Evolutionary conservation across 2,113 vertebrate species (phyloP).

Genomic region (Seriola rivoliana): DNA sequence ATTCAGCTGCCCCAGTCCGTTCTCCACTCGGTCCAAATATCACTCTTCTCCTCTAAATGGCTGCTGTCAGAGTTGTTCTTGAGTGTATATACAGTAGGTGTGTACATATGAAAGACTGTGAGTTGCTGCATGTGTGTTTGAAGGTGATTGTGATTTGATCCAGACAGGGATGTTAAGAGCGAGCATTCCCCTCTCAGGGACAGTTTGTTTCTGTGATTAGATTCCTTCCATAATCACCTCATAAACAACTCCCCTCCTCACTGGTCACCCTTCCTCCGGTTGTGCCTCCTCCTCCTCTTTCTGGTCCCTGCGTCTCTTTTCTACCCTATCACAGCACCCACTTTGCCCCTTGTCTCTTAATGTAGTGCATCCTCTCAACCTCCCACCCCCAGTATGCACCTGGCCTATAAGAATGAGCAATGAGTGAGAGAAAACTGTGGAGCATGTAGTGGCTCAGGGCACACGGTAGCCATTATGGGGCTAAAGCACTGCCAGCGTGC

Average conservation of each 20-base stretch:
- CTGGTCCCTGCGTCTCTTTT: slow-evolving; percentile 23
- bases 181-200: slow-evolving; percentile 28
- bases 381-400: slow-evolving; percentile 51
- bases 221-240: slow-evolving; percentile 60
- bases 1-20: slow-evolving; percentile 38
- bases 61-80: slow-evolving; percentile 50
- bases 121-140: slow-evolving; percentile 30
- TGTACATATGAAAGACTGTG: slow-evolving; percentile 5
- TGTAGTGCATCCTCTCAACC: slow-evolving; percentile 64
- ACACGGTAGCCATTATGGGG: slow-evolving; percentile 77
- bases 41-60: slow-evolving; percentile 54
- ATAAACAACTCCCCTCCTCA: slow-evolving; percentile 38
- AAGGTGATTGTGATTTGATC: slow-evolving; percentile 32
- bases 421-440: slow-evolving; percentile 72
- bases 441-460: slow-evolving; percentile 69
- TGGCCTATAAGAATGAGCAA: slow-evolving; percentile 79
- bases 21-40: slow-evolving; percentile 47
- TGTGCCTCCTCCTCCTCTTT: not conserved
- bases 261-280: slow-evolving; percentile 8
- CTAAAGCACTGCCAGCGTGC: slow-evolving; percentile 79
- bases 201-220: slow-evolving; percentile 62
- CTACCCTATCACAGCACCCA: slow-evolving; percentile 5
- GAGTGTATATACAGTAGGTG: not conserved
- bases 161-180: slow-evolving; percentile 47
- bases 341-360: slow-evolving; percentile 56